Conservation (phyloP, 2,888 invertebrate species). For the Dromius quadrimaculatus region DNA sequence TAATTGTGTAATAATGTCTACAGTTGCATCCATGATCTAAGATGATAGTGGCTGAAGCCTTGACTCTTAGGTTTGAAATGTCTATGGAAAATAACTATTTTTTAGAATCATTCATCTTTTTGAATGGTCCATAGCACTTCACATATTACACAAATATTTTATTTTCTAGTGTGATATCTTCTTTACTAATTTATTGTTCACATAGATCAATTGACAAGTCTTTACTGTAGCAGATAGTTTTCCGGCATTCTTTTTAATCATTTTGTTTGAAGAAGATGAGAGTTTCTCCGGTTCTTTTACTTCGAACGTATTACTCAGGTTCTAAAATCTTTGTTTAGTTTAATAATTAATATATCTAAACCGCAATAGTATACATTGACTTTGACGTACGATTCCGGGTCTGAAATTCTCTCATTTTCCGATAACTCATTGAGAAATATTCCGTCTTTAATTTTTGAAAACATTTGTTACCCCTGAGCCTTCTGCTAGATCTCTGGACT, state of each 20-base stretch:
- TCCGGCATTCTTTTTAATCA: no score
- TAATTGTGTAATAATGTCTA: no score
- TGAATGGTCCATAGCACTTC: no score
- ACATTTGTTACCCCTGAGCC: constrained; percentile 48
- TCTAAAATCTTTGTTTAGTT: constrained; percentile 43
- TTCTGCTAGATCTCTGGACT: no score
- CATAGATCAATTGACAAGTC: constrained; percentile 57
- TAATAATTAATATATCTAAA: constrained; percentile 55
- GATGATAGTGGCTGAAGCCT: no score
- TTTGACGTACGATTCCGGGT: constrained; percentile 54
- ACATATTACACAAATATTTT: no score
- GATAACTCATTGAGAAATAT: constrained; percentile 57
- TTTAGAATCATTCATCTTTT: no score
- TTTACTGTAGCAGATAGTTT: constrained; percentile 52
- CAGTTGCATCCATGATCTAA: no score
- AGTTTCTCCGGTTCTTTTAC: constrained; percentile 56
- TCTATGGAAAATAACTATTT: no score
- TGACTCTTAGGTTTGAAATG: no score
- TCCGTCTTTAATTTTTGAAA: constrained; percentile 58
- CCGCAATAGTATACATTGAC: constrained; percentile 52
- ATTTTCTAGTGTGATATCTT: no score
- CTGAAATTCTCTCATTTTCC: constrained; percentile 55
- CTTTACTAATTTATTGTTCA: constrained; percentile 58
- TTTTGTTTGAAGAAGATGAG: constrained; percentile 58
- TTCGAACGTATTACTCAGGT: constrained; percentile 50